Evolutionary conservation across 2,888 invertebrate species (phyloP).

Genomic region (Lottia scabra): DNA sequence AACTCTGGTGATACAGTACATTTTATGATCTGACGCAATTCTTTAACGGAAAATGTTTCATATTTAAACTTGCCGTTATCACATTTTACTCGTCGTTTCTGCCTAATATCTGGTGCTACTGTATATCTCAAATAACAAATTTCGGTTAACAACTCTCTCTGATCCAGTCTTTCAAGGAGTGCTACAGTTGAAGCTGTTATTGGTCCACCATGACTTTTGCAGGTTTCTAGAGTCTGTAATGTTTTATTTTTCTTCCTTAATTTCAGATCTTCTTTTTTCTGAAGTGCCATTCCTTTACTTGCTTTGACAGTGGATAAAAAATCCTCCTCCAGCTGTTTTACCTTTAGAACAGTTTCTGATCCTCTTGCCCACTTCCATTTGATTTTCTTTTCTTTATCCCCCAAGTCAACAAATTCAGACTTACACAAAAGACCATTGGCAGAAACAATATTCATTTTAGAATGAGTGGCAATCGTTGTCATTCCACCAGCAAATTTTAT

Average conservation of each 20-base stretch:
- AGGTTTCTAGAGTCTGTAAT: background rate
- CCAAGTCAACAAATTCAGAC: too few relatives aligned
- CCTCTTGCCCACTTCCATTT: too few relatives aligned
- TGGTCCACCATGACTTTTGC: background rate
- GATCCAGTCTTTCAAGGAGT: background rate
- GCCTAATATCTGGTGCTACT: background rate
- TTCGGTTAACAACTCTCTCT: background rate
- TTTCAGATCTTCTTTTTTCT: background rate
- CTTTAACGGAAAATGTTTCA: too few relatives aligned
- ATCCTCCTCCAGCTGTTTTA: background rate
- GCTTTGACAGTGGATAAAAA: background rate
- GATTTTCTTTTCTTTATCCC: too few relatives aligned
- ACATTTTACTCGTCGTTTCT: background rate
- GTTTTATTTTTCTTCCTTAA: background rate
- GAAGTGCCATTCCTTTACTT: background rate
- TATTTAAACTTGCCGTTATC: too few relatives aligned
- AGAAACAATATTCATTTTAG: background rate
- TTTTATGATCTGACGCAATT: too few relatives aligned
- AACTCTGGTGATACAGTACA: too few relatives aligned
- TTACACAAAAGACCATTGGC: background rate
- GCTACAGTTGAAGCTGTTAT: background rate
- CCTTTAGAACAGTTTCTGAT: too few relatives aligned
- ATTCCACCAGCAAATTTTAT: background rate
- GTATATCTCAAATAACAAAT: background rate
- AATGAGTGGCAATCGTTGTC: background rate